Base-by-base conservation (phyloP, 2,888 invertebrate species). In the Hirtodrosophila confusa region DNA sequence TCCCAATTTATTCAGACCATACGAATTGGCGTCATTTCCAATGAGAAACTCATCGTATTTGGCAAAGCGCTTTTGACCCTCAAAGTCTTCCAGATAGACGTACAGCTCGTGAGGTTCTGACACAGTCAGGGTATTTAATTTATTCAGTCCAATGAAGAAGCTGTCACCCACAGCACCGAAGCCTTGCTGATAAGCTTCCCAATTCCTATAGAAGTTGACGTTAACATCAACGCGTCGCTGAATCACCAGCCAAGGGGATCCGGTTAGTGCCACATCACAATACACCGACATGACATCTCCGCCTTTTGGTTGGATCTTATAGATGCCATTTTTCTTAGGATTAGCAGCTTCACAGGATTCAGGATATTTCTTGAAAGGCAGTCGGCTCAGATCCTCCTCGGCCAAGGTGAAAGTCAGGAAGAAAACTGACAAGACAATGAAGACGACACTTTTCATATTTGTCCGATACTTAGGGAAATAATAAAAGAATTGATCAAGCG, bases 1-100 rank as follows among this genome's bases (percentile, higher is more conserved):
- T 3, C 94, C 94, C 1, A 95, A 92, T 0, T 94, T 92, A 78
- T 94, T 94, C 43, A 95, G 92, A 27, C 93, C 91, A 86, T 94
- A 95, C 0, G 93, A 93, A 79, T 94, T 94, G 10, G 92, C 90
- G 88, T 94, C 94, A 0, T 93, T 92, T 0, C 94, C 95, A 45
- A 95, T 91, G 0, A 94, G 94, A 86, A 95, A 95, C 6, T 93
- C 92, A 1, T 92, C 92, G 85, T 94, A 95, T 4, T 90, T 91
- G 1, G 95, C 94, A 60, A 90, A 93, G 0, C 93, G 93, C 36
- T 92, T 93, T 49, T 92, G 92, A 0, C 93, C 93, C 4, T 93
- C 92, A 64, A 93, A 93, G 57, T 94, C 94, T 69, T 94, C 93
- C 80, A 95, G 84, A 70, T 94, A 93, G 5, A 95, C 92, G 51